Base-by-base conservation (phyloP, 2,113 vertebrate species). In the Amia ocellicauda region DNA sequence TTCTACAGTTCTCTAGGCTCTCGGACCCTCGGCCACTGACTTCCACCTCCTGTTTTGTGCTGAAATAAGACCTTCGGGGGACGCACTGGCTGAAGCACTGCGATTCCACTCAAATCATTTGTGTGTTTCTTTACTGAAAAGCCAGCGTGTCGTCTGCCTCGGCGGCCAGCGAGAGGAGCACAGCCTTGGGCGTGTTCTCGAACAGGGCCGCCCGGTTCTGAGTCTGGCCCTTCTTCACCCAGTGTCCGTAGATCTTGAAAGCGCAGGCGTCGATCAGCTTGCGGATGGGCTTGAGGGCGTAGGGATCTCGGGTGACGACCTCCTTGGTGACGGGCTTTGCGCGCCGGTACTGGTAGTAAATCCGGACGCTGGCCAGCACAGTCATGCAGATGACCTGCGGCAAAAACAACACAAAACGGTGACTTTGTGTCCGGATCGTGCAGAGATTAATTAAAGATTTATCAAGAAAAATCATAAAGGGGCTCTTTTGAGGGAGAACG, bases 191-290 rank as follows among this genome's bases (percentile, higher is more conserved):
- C 3, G 92, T 96, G 89, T 99, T 98, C 85, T 99, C 96, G 0
- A 99, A 99, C 67, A 99, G 89, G 3, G 95, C 97, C 0, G 97
- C 97, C 71, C 97, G 86, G 87, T 99, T 97, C 89, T 99, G 97
- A 0, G 93, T 88, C 74, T 97, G 93, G 14, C 97, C 97, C 62
- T 98, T 99, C 89, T 99, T 99, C 66, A 99, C 96, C 96, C 95
- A 99, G 85, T 99, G 97, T 64, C 94, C 93, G 0, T 99, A 99
- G 74, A 97, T 94, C 65, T 94, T 90, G 87, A 99, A 99, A 2
- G 97, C 96, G 0, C 91, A 96, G 67, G 91, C 94, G 0, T 99
- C 97, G 0, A 99, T 97, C 71, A 99, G 84, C 71, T 94, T 94
- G 63, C 96, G 93, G 51, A 98, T 75, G 1, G 95, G 94, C 70